Evolutionary conservation across 2,797 vertebrate genomes (phyloP), one percentile per base, ranked within the genome.

Genomic region (Denticeps clupeoides): DNA sequence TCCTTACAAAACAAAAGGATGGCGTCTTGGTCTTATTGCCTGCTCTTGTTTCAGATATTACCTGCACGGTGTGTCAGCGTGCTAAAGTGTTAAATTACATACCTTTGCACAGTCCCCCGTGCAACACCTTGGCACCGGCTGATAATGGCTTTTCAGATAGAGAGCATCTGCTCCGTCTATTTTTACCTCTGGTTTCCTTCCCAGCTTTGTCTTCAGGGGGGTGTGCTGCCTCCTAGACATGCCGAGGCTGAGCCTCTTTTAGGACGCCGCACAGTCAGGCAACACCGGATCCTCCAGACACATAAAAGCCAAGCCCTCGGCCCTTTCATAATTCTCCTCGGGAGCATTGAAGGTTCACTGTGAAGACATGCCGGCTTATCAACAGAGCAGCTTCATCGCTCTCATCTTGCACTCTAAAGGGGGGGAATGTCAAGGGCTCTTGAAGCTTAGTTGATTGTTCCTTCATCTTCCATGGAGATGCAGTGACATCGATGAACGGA

Each of bases 111-210:
- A n/a, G n/a, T n/a, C n/a, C n/a, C n/a, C n/a, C n/a, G 45, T 56
- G 53, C 56, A 48, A 45, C 63, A 58, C 54, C 57, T 60, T 46
- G 29, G 22, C 53, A 45, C 46, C 55, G 45, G 55, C 54, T 55
- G 64, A 63, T 66, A 66, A 66, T 60, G 57, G 60, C 57, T 66
- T 51, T 64, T 60, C 57, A 55, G 57, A 55, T 58, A 63, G 46
- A 27, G 42, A 58, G 51, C 64, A 58, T 63, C 64, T 66, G 57
- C 43, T 49, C 24, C 42, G 45, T 42, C 64, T 66, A 66, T 66
- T 66, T 63, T 60, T 66, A 60, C 46, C 24, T 13, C 38, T 55
- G 41, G 52, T 58, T 57, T 58, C 46, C 29, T 42, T 45, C 56
- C 46, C 46, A 44, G 40, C 41, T 53, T 44, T 42, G 64, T 60